These are phyloP conservation scores for Psylliodes chrysocephalus DNA, from an alignment of 2,888 invertebrate species.

Conservation along the genomic window DNA sequence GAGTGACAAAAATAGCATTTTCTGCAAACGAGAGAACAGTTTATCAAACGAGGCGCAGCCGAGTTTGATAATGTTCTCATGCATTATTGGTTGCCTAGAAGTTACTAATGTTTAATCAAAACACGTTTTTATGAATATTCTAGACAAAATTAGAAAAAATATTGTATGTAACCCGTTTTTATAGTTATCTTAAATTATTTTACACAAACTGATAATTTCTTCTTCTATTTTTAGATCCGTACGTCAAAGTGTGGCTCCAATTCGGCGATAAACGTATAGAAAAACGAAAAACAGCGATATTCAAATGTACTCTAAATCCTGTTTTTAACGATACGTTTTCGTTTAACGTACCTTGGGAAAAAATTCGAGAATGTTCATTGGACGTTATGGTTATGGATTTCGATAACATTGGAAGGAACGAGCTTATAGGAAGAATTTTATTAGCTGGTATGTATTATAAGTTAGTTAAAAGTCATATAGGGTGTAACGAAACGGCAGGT, in stretches of 20 bases:
- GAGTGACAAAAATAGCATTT: too few relatives aligned
- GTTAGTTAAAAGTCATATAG: too few relatives aligned
- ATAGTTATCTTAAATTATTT: too few relatives aligned
- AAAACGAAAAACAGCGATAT: conserved; percentile 94
- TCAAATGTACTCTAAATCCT: conserved; percentile 93
- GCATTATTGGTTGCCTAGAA: too few relatives aligned
- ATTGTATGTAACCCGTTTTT: too few relatives aligned
- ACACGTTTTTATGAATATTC: too few relatives aligned
- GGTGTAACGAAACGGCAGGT: neutral
- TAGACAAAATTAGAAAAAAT: too few relatives aligned
- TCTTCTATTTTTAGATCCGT: conserved; percentile 81
- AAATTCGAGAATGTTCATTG: conserved; percentile 92
- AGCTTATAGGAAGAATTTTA: conserved; percentile 91
- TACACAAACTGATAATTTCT: too few relatives aligned
- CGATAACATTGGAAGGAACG: conserved; percentile 94
- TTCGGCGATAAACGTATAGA: conserved; percentile 95
- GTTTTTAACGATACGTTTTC: conserved; percentile 96
- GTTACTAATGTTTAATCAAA: too few relatives aligned
- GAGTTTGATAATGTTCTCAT: too few relatives aligned
- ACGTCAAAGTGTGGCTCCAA: conserved; percentile 97
- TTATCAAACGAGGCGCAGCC: too few relatives aligned
- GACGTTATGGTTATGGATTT: conserved; percentile 98
- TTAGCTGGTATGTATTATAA: conserved; percentile 86
- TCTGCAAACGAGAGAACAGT: too few relatives aligned
- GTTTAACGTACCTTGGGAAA: conserved; percentile 97